Conservation (phyloP, 2,113 vertebrate species). For the Tamias sibiricus region DNA sequence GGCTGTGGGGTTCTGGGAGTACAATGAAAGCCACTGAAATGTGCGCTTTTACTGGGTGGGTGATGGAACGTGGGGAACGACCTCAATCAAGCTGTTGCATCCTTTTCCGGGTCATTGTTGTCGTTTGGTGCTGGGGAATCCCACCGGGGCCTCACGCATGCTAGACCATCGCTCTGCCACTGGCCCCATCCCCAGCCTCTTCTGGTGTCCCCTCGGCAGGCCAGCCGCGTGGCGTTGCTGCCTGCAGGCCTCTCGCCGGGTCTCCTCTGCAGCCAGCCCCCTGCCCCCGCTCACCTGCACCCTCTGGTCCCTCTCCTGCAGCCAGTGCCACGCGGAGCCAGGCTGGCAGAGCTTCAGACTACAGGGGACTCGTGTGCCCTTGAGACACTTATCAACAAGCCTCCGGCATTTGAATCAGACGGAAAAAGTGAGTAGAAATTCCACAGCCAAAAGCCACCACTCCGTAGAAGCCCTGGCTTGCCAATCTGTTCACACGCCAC, state of each 20-base stretch:
- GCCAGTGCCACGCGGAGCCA: neutral
- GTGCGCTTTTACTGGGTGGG: neutral
- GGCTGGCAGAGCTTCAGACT: neutral
- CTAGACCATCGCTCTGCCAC: no score
- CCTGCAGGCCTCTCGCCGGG: neutral
- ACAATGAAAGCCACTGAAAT: neutral
- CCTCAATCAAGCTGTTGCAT: neutral
- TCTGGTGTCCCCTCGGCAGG: no score
- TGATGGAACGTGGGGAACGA: neutral
- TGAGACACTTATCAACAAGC: neutral
- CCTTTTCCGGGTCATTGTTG: no score
- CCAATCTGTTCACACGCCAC: neutral
- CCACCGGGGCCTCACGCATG: no score
- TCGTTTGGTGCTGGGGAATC: no score
- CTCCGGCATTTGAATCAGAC: neutral
- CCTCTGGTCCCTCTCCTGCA: neutral
- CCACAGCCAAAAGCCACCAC: neutral
- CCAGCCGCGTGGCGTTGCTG: neutral
- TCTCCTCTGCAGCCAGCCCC: no score
- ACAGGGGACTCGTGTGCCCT: neutral
- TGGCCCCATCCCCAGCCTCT: neutral
- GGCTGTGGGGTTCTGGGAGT: neutral
- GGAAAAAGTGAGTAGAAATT: neutral
- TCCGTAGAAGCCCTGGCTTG: neutral
- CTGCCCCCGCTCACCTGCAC: neutral